Evolutionary conservation across 2,888 invertebrate species (phyloP), one percentile per base, ranked within the genome.

Genomic region (Nomada fucata): DNA sequence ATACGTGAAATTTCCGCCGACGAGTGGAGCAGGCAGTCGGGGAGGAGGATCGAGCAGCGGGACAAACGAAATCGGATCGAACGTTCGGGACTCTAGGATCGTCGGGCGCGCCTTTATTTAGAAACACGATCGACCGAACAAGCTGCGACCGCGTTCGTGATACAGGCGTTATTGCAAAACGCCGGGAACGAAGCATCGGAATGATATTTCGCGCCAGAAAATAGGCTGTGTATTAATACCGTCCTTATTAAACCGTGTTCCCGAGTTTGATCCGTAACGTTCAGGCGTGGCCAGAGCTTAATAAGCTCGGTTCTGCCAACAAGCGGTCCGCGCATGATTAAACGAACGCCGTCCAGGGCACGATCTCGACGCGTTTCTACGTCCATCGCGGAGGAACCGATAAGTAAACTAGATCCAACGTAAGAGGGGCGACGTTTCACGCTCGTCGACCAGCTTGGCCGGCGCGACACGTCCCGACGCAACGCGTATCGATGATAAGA

Each of bases 171-270:
- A 42, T 55, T 10, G 84, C 74, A 26, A 63, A 29, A 60, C 26
- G 42, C 72, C 52, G 20, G n/a, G 68, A 50, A 55, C 18, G 75
- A 69, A 13, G 60, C 70, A 52, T 44, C 60, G 42, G 60, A 65
- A 83, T 72, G 69, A 85, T 78, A 79, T 72, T 83, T 73, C 83
- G 72, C 83, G 79, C 76, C 83, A 79, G 83, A 83, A 84, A 84
- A 73, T 75, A 79, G 79, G 36, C 68, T 53, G 83, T 82, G 86
- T 89, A 90, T 90, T 90, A 90, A 89, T 89, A 89, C 84, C 89
- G 84, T 89, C 81, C 89, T 89, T 89, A 89, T 90, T 90, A 89
- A 89, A 90, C 84, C 78, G 86, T 73, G 86, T 64, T 76, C 74
- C 63, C 79, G 20, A 71, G 76, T 76, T 79, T 81, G 78, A 76